These are phyloP conservation scores for Micrasema minimum DNA, from an alignment of 1,140 invertebrate species.

Conservation along the genomic window DNA sequence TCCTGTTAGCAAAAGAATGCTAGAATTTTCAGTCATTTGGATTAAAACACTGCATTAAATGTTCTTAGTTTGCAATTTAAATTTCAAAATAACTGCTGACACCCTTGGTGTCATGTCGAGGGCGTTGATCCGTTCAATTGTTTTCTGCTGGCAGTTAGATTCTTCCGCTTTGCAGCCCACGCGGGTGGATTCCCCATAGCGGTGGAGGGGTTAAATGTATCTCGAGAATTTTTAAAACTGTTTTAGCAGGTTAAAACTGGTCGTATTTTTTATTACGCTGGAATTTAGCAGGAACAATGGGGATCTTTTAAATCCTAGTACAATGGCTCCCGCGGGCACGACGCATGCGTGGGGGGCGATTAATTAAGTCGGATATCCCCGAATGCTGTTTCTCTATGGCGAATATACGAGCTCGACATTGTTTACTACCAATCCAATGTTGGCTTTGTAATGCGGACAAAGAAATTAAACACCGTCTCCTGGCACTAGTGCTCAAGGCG, in stretches of 20 bases:
- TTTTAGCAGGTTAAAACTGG: conserved; percentile 14
- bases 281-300: conserved; percentile 11
- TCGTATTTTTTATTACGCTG: conserved; percentile 13
- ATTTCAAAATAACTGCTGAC: neutral
- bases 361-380: conserved; percentile 30
- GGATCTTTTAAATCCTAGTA: neutral
- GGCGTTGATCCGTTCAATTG: conserved; percentile 35
- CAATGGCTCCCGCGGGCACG: neutral
- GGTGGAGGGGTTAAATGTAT: conserved; percentile 8
- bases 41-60: too few relatives aligned
- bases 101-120: neutral
- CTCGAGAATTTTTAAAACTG: conserved; percentile 12
- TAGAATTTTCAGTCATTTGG: too few relatives aligned
- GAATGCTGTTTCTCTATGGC: conserved; percentile 4
- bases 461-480: neutral
- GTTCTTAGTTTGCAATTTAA: neutral
- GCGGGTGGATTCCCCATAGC: neutral
- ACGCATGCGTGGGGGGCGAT: conserved; percentile 19
- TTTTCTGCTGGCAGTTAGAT: neutral
- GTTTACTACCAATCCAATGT: conserved; percentile 22
- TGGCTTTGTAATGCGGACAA: conserved; percentile 9
- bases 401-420: too few relatives aligned
- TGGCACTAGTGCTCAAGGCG: too few relatives aligned
- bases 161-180: neutral
- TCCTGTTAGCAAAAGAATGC: too few relatives aligned